A percentile compares a stretch with the other conserved stretches of the same genome.
Conservation (phyloP, 2,797 vertebrate species). For the Sebastes reedi region DNA sequence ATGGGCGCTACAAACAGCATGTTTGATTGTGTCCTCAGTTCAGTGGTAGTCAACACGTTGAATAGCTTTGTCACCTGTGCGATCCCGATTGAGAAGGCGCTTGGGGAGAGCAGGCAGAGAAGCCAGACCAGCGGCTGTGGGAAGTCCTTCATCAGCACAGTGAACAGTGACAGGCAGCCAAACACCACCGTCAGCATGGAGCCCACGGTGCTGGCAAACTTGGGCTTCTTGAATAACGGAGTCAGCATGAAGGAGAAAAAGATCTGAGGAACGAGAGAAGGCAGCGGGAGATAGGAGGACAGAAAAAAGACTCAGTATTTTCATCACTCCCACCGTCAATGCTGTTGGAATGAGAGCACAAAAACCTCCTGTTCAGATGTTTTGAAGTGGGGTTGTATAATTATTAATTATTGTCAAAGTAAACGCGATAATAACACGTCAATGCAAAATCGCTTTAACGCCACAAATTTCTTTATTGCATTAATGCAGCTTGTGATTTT, state of each 20-base stretch:
- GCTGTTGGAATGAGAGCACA: background rate
- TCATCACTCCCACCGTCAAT: background rate
- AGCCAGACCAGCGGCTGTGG: slow-evolving; percentile 92
- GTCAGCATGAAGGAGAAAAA: slow-evolving; percentile 97
- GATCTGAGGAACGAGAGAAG: slow-evolving; percentile 76
- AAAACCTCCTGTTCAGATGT: background rate
- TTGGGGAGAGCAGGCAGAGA: slow-evolving; percentile 93
- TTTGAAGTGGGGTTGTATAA: no score
- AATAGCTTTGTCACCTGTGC: slow-evolving; percentile 85
- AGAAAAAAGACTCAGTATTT: background rate
- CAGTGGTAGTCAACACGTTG: no score
- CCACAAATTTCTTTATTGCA: no score
- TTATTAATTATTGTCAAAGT: no score
- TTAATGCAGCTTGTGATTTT: no score
- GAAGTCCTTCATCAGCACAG: slow-evolving; percentile 91
- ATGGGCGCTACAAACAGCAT: no score
- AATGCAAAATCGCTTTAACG: accelerated
- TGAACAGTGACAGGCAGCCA: slow-evolving; percentile 91
- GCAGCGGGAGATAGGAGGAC: background rate
- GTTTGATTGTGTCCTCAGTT: no score
- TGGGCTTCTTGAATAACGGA: slow-evolving; percentile 95
- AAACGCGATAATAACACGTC: no score
- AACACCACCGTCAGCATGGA: slow-evolving; percentile 92
- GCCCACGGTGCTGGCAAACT: slow-evolving; percentile 93
- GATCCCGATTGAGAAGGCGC: slow-evolving; percentile 92